Conservation (phyloP, 2,888 invertebrate species). For the Rhogogaster chlorosoma region DNA sequence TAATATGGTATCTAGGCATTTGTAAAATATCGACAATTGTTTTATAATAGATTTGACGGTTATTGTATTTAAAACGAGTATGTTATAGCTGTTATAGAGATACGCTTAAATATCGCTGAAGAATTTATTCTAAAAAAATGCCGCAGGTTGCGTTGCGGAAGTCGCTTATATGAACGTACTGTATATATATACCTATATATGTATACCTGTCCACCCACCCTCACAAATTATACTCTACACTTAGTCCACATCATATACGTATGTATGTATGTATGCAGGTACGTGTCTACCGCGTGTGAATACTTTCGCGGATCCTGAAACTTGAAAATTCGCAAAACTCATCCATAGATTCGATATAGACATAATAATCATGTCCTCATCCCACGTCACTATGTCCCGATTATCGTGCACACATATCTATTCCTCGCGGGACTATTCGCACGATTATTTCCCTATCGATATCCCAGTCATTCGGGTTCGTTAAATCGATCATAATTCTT, state of each 20-base stretch:
- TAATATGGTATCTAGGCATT: constrained; percentile 48
- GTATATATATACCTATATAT: background rate
- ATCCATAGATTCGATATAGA: no score
- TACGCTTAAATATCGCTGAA: constrained; percentile 13
- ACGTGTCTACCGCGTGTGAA: no score
- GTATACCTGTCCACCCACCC: background rate
- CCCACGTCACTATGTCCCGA: no score
- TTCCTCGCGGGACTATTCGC: no score
- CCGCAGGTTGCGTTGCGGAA: background rate
- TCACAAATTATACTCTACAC: background rate
- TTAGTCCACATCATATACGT: background rate
- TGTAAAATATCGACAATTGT: constrained; percentile 38
- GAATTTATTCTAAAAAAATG: constrained; percentile 24
- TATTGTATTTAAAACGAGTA: no score
- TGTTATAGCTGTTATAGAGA: background rate
- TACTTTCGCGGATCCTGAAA: no score
- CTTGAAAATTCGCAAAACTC: no score
- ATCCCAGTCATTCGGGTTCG: no score
- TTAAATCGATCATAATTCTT: no score
- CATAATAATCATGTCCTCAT: no score
- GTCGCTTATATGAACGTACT: background rate
- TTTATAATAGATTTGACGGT: background rate
- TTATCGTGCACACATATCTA: no score
- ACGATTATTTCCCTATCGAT: no score
- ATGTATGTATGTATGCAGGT: background rate